Evolutionary conservation across 2,113 vertebrate species (phyloP).

Genomic region (Corythornis cristatus): DNA sequence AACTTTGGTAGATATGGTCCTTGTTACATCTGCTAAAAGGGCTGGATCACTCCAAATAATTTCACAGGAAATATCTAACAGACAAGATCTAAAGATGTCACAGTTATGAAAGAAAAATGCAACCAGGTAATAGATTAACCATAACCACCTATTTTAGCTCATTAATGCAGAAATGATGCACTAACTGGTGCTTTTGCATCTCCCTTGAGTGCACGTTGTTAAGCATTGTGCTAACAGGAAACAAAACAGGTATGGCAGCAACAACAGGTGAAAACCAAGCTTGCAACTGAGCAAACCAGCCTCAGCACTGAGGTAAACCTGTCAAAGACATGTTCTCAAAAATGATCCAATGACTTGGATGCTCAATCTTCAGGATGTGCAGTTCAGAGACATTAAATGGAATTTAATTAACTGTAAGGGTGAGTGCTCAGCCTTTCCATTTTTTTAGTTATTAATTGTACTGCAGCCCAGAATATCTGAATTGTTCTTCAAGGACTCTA

Average conservation of each 20-base stretch:
- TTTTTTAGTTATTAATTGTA: neutral
- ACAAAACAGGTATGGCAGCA: neutral
- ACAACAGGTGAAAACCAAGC: neutral
- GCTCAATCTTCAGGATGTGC: neutral
- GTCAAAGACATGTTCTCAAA: neutral
- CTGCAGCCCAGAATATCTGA: neutral
- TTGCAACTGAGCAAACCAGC: neutral
- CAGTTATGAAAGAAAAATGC: neutral
- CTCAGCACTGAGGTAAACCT: neutral
- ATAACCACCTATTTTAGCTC: neutral
- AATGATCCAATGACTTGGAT: neutral
- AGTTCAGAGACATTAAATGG: neutral
- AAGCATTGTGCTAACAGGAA: neutral
- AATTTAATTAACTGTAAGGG: neutral
- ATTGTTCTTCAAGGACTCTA: neutral
- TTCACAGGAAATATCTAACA: neutral
- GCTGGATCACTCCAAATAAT: neutral
- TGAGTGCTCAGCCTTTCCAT: neutral
- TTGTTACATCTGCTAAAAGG: neutral
- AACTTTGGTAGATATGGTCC: rapidly evolving
- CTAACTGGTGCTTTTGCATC: neutral
- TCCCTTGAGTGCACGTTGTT: neutral
- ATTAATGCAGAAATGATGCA: neutral
- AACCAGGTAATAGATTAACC: neutral
- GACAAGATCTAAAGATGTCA: neutral